These are phyloP conservation scores for Macrotis lagotis DNA, from an alignment of 2,113 vertebrate species.

Conservation along the genomic window DNA sequence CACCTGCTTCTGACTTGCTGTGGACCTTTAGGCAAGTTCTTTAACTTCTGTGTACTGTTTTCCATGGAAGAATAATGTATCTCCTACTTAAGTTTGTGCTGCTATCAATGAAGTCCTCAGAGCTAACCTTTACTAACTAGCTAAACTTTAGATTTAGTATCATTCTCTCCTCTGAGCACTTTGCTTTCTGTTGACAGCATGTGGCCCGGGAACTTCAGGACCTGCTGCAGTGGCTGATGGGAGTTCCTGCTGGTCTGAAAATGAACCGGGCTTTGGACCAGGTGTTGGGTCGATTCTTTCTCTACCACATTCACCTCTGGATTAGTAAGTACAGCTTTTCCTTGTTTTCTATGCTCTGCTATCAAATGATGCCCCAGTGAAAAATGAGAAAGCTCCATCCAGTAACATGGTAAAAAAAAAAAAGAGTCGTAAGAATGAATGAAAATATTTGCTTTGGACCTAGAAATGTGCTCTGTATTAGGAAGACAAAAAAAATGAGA, in stretches of 20 bases:
- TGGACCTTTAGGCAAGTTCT: background rate
- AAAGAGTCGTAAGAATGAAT: background rate
- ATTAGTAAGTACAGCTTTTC: slow-evolving; percentile 90
- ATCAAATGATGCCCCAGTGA: background rate
- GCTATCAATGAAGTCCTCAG: background rate
- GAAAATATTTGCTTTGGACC: background rate
- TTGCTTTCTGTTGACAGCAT: slow-evolving; percentile 78
- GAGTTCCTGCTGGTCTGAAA: slow-evolving; percentile 96
- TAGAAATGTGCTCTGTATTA: background rate
- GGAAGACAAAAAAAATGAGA: background rate
- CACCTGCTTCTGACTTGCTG: background rate
- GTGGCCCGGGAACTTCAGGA: slow-evolving; percentile 93
- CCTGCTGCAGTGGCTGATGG: slow-evolving; percentile 98
- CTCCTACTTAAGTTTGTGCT: background rate
- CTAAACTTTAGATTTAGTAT: background rate
- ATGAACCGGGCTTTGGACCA: slow-evolving; percentile 97
- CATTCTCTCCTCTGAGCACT: background rate
- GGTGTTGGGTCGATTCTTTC: slow-evolving; percentile 97
- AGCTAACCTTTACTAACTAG: background rate
- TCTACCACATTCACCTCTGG: slow-evolving; percentile 99
- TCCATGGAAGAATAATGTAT: background rate
- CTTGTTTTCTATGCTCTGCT: background rate
- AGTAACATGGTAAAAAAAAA: background rate
- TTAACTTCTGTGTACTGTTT: background rate
- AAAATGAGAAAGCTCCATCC: background rate